These are phyloP conservation scores for Cygnus atratus DNA, from an alignment of 2,113 vertebrate genomes.

Conservation along the genomic window DNA sequence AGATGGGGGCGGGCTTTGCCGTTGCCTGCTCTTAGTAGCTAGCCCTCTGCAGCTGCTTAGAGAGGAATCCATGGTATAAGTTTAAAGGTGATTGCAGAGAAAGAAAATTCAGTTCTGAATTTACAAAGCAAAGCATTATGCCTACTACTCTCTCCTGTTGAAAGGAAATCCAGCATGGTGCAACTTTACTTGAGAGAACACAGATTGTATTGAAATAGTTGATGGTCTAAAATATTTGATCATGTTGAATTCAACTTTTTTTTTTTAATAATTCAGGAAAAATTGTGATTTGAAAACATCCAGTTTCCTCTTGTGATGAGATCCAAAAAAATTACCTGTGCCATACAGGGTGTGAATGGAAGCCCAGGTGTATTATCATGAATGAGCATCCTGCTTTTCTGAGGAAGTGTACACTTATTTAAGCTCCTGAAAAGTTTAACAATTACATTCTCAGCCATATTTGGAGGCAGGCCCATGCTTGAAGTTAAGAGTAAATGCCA, in stretches of 20 bases:
- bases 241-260: background rate
- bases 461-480: background rate
- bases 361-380: background rate
- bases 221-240: background rate
- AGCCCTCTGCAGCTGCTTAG: background rate
- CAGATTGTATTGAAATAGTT: background rate
- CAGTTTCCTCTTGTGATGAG: background rate
- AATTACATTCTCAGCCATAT: background rate
- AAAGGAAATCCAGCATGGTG: background rate
- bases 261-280: background rate
- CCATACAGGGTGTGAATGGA: background rate
- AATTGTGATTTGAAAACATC: background rate
- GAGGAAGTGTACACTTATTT: accelerated
- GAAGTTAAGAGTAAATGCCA: background rate
- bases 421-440: background rate
- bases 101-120: background rate
- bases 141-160: background rate
- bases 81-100: background rate
- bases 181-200: accelerated
- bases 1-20: background rate
- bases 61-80: background rate
- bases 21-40: background rate
- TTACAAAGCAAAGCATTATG: background rate
- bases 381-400: background rate
- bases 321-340: background rate